phyloP scores from a whole-genome alignment of 2,797 vertebrate genomes.

The Manis crassicaudata region DNA sequence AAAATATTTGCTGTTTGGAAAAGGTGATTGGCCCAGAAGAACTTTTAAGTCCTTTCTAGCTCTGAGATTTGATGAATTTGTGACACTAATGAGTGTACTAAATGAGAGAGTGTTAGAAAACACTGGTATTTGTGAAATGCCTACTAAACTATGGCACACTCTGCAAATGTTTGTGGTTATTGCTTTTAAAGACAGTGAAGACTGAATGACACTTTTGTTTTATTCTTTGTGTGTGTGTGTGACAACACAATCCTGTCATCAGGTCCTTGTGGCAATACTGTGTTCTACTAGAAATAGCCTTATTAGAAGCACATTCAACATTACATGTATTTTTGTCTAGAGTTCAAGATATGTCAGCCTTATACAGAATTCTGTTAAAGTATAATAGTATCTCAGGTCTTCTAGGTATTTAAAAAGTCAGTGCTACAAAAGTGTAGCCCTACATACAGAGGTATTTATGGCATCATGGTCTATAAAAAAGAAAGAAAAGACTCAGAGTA shows the following conservation, averaged over 20 bases:
- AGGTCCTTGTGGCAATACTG: not conserved
- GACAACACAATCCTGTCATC: not conserved
- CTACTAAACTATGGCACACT: not conserved
- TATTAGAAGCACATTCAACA: not conserved
- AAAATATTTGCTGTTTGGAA: not conserved
- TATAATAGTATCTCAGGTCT: not conserved
- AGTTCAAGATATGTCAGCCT: not conserved
- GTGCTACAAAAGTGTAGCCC: not conserved
- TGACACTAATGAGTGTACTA: not conserved
- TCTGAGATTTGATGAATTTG: not conserved
- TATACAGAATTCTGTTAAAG: not conserved
- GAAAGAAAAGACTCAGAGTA: not conserved
- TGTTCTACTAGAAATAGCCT: slow-evolving; percentile 1
- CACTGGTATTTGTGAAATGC: not conserved
- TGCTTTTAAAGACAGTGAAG: not conserved
- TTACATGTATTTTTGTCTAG: not conserved
- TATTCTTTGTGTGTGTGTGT: not conserved
- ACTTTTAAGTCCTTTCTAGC: not conserved
- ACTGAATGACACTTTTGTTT: not conserved
- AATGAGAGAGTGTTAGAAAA: not conserved
- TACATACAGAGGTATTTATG: not conserved
- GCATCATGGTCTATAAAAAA: not conserved
- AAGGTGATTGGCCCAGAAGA: not conserved
- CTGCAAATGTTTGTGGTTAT: not conserved
- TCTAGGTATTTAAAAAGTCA: not conserved